These are phyloP conservation scores for Lydus trimaculatus DNA, from an alignment of 2,888 invertebrate genomes.

Conservation along the genomic window DNA sequence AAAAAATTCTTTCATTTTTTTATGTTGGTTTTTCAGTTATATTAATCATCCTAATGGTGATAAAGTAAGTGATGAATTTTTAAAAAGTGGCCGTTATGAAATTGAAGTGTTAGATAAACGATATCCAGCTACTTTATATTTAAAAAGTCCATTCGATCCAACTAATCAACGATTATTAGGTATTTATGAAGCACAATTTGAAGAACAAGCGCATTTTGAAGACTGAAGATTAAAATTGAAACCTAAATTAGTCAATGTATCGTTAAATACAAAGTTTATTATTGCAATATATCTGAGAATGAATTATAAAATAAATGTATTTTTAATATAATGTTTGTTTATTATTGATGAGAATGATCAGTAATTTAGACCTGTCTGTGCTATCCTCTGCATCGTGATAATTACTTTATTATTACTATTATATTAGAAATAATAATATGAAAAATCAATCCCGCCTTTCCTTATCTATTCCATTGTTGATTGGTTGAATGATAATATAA, in stretches of 20 bases:
- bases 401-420: no score
- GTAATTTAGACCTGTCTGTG: no score
- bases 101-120: constrained; percentile 81
- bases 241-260: not conserved
- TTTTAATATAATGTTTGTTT: no score
- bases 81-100: constrained; percentile 76
- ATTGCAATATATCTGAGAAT: no score
- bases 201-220: constrained; percentile 59
- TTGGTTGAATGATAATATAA: no score
- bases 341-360: no score
- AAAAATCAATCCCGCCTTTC: no score
- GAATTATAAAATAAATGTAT: no score
- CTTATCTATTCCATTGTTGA: no score
- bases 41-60: constrained; percentile 67
- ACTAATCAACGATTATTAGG: constrained; percentile 77
- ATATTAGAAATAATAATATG: no score
- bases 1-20: not conserved
- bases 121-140: constrained; percentile 73
- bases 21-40: constrained; percentile 57
- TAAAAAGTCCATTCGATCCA: constrained; percentile 85
- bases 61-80: constrained; percentile 69
- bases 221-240: constrained; percentile 47
- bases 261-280: not conserved
- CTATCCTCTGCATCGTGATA: no score
- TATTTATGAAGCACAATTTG: constrained; percentile 64